phyloP scores from a whole-genome alignment of 2,113 vertebrate species.

The Lynx canadensis region DNA sequence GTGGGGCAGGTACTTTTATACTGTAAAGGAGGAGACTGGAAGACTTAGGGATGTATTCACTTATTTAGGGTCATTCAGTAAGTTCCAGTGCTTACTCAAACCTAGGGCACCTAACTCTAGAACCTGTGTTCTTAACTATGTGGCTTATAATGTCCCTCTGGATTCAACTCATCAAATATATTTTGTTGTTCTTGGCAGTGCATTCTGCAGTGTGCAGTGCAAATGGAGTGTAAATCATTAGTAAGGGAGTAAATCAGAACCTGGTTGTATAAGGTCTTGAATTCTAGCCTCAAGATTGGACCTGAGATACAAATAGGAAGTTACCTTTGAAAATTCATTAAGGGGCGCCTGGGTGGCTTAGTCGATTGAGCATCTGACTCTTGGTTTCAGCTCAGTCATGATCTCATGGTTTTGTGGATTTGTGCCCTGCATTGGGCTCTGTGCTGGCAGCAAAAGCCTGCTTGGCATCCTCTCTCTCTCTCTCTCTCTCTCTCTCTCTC shows the following conservation, averaged over 20 bases:
- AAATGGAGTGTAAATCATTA: background rate
- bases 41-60: background rate
- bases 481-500: background rate
- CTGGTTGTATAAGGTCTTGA: background rate
- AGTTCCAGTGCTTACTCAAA: background rate
- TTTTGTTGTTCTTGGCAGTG: background rate
- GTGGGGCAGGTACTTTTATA: background rate
- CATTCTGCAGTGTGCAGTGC: background rate
- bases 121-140: background rate
- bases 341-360: background rate
- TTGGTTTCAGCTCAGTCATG: background rate
- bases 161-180: background rate
- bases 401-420: background rate
- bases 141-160: background rate
- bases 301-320: conserved; percentile 26
- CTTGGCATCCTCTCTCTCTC: background rate
- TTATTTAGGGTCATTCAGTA: background rate
- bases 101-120: background rate
- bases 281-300: conserved; percentile 23
- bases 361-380: background rate
- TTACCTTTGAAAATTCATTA: background rate
- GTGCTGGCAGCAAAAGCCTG: background rate
- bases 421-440: background rate
- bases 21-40: background rate
- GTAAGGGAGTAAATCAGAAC: conserved; percentile 4